These are phyloP conservation scores for Drosophila yooni DNA, from an alignment of 2,888 invertebrate species.

Conservation along the genomic window DNA sequence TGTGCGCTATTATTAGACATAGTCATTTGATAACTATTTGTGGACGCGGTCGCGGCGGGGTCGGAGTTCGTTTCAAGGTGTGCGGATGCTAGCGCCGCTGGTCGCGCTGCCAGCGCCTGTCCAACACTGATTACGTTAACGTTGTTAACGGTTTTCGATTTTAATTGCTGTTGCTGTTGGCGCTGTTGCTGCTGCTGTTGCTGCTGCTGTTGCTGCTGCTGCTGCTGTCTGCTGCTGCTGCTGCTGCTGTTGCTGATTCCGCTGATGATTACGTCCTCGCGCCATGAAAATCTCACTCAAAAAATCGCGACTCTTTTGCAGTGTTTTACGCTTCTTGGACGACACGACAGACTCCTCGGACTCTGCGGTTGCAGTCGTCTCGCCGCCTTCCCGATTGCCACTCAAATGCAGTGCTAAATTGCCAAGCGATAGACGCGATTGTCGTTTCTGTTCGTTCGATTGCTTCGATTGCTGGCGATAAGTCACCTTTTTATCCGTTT, in stretches of 20 bases:
- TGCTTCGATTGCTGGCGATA: conserved; percentile 62
- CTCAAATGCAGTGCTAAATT: conserved; percentile 55
- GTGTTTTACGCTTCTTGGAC: conserved; percentile 69
- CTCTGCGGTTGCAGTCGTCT: conserved; percentile 17
- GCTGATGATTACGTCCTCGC: conserved; percentile 84
- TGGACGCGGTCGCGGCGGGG: conserved; percentile 75
- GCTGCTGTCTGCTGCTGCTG: conserved; percentile 76
- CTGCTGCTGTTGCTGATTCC: conserved; percentile 75
- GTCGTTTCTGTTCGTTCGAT: conserved; percentile 68
- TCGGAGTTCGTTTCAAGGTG: conserved; percentile 83
- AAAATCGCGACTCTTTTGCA: conserved; percentile 81
- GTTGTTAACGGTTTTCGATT: conserved; percentile 34
- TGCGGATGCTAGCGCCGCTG: conserved; percentile 60
- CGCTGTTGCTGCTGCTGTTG: conserved; percentile 24
- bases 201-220: conserved; percentile 66
- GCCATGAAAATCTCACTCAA: conserved; percentile 84
- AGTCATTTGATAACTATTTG: conserved; percentile 84
- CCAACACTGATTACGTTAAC: conserved; percentile 61
- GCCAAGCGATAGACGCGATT: conserved; percentile 72
- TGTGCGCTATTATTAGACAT: conserved; percentile 83
- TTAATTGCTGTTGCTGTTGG: conserved; percentile 31
- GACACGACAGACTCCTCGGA: conserved; percentile 10
- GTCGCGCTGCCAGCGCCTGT: conserved; percentile 31
- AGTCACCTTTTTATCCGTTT: conserved; percentile 36
- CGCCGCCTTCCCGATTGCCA: conserved; percentile 17